Conservation (phyloP, 2,888 invertebrate species). For the Trypoxylon attenuatum region DNA sequence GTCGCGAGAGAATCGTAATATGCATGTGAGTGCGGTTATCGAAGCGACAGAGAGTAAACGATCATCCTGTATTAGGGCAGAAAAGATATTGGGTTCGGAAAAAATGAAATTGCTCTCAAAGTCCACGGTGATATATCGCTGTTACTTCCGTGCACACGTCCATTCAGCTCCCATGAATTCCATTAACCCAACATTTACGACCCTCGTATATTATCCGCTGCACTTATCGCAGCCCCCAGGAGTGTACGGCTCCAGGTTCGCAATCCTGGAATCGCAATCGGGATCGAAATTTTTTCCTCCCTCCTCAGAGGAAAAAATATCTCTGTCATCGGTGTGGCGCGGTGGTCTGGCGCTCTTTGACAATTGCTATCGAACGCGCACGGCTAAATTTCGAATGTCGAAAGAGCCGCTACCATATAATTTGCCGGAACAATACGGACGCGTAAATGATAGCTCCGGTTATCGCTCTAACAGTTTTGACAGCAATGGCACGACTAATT, state of each 20-base stretch:
- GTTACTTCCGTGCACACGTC: slow-evolving; percentile 42
- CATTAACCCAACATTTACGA: slow-evolving; percentile 49
- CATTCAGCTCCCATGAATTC: slow-evolving; percentile 60
- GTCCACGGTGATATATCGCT: slow-evolving; percentile 59
- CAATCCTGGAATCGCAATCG: not conserved
- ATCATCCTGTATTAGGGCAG: slow-evolving; percentile 39
- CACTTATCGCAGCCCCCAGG: slow-evolving; percentile 25
- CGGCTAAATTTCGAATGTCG: not conserved
- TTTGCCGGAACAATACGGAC: not conserved
- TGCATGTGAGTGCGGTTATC: not conserved
- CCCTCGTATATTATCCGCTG: slow-evolving; percentile 21
- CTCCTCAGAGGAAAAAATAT: not conserved
- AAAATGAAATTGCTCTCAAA: slow-evolving; percentile 67
- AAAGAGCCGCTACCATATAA: not conserved
- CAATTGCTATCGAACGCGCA: not conserved
- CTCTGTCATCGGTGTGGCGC: too few relatives aligned
- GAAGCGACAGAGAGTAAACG: not conserved
- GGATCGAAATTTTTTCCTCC: slow-evolving; percentile 3
- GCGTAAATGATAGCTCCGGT: not conserved
- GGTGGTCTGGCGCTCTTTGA: not conserved
- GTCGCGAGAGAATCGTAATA: too few relatives aligned
- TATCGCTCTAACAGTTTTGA: not conserved
- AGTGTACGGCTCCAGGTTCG: not conserved
- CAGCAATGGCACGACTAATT: not conserved
- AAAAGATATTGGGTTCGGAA: slow-evolving; percentile 38